Evolutionary conservation across 2,888 invertebrate species (phyloP), one percentile per base, ranked within the genome.

Genomic region (Rhodophaea formosa): DNA sequence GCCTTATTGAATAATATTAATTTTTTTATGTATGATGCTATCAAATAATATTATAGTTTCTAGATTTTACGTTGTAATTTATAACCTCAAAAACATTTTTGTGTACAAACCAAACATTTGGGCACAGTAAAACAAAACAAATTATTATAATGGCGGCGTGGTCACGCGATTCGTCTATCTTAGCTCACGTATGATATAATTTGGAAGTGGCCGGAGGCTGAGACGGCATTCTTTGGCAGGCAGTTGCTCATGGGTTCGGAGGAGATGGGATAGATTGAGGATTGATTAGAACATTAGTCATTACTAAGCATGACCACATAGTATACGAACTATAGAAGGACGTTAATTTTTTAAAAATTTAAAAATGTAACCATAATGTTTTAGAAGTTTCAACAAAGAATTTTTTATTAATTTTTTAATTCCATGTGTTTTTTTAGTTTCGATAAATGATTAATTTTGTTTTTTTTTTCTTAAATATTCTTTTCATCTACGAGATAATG

Each of bases 121-220:
- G 39, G 8, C 17, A 53, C 15, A 47, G 54, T 54, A 45, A 46
- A 73, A 76, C 77, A 71, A 72, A 82, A 81, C 84, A 62, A 88
- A 90, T 90, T 84, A 86, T 80, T 66, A 73, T 86, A 89, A 90
- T 87, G 76, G 73, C 54, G 61, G 67, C 62, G 56, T 67, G 72
- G 82, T 83, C 90, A 91, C 90, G 90, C 90, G 83, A 91, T 91
- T 85, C 78, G 80, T 81, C 88, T 89, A 89, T 89, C 85, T 87
- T 62, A 62, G 62, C 73, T 71, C 71, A 70, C 69, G 74, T 72
- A 72, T 79, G 75, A 78, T 84, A 84, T 87, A 87, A 90, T 89
- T 84, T 77, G 80, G 77, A 74, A 70, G 68, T 71, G 64, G 79
- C 87, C 80, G 66, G 75, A 73, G 86, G 87, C 86, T 77, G 70